Evolutionary conservation across 1,140 invertebrate species (phyloP), one percentile per base, ranked within the genome.

Genomic region (Phocides pigmalion): DNA sequence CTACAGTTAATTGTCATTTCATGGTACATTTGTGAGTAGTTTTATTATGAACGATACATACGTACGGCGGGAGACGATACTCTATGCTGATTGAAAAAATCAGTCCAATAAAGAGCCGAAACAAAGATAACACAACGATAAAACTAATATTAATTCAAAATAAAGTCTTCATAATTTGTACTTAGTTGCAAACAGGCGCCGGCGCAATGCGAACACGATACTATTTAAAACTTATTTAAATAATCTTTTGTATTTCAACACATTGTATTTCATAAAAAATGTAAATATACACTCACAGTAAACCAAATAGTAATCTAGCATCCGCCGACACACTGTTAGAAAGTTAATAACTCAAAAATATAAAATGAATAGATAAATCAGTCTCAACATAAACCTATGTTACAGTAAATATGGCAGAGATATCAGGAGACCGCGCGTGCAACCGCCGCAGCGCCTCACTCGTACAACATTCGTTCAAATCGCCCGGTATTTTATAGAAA

Each of bases 101-200:
- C 49, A 51, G 49, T 35, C 46, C 6, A 15, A 17, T 28, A 50
- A 41, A 12, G 22, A 19, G 11, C 11, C 16, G 25, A 28, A 37
- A 19, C 12, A 14, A 22, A 37, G 12, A 41, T 50, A 62, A 35
- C 46, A 39, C 32, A 62, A 46, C 20, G 25, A 42, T 62, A 37
- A 39, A 49, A 49, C 9, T 35, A 16, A 62, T 51, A 4, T 35
- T 35, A 50, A 17, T 16, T 14, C 8, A 35, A 51, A 35, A 51
- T 16, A 61, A 51, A 68, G 50, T 62, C 16, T 44, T 63, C 25
- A 58, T 56, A 17, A 68, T 68, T 68, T 63, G 66, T 68, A 68
- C 61, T 63, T 25, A 68, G 25, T 12, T 16, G 50, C 58, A 9
- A 20, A 17, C 54, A 20, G 35, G 8, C 2, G 22, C 6, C 39